phyloP scores from a whole-genome alignment of 2,113 vertebrate species.

The Aptenodytes patagonicus region DNA sequence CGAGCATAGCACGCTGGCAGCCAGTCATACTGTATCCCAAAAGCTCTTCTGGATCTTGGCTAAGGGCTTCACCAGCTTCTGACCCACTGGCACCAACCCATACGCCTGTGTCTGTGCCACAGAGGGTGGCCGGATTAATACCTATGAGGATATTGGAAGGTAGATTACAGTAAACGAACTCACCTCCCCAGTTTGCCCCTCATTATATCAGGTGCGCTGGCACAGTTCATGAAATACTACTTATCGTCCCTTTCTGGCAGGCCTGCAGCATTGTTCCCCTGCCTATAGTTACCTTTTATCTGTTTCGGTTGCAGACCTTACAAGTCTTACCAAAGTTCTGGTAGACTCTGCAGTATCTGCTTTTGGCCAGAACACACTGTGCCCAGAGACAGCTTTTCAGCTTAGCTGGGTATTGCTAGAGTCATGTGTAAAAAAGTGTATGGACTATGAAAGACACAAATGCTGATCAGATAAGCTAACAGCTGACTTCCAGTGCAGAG shows the following conservation, averaged over 20 bases:
- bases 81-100: constrained; percentile 93
- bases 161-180: not conserved
- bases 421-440: not conserved
- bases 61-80: constrained; percentile 89
- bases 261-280: not conserved
- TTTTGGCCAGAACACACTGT: not conserved
- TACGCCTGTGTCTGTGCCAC: constrained; percentile 88
- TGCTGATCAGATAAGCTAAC: not conserved
- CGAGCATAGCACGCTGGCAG: constrained; percentile 95
- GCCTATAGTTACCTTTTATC: not conserved
- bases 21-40: constrained; percentile 99
- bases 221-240: not conserved
- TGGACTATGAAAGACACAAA: not conserved
- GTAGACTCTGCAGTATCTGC: not conserved
- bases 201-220: not conserved
- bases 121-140: constrained; percentile 81
- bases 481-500: not conserved
- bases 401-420: not conserved
- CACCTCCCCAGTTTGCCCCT: no score
- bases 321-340: not conserved
- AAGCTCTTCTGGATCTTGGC: constrained; percentile 90
- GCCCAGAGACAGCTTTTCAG: not conserved
- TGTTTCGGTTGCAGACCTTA: not conserved
- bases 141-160: constrained; percentile 68
- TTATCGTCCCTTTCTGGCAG: not conserved